A percentile compares a stretch with the other conserved stretches of the same genome.
These are phyloP conservation scores for Lepetodrilus schrolli DNA, from an alignment of 2,888 invertebrate genomes.

Conservation along the genomic window DNA sequence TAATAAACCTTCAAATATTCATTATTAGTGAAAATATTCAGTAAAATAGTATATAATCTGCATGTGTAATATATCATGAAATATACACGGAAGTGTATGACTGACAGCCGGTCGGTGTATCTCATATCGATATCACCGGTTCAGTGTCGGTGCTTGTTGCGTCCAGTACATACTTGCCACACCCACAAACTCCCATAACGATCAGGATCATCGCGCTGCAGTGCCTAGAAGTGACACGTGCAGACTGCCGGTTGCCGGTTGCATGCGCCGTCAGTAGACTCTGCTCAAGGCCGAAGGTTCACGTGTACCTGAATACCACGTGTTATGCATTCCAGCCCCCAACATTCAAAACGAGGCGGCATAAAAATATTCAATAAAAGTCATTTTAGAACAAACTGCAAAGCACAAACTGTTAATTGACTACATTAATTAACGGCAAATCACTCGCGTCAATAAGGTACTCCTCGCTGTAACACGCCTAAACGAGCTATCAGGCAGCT, in stretches of 20 bases:
- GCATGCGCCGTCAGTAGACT: not conserved
- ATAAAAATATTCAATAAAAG: no score
- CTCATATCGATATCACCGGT: not conserved
- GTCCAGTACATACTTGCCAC: conserved; percentile 59
- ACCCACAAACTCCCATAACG: conserved; percentile 64
- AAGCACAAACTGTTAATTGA: no score
- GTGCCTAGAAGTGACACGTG: not conserved
- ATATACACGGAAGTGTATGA: no score
- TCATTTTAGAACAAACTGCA: no score
- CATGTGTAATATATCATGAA: no score
- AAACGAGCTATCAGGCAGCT: not conserved
- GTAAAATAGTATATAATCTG: no score
- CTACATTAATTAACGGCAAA: not conserved
- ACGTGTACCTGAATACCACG: not conserved
- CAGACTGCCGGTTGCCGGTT: not conserved
- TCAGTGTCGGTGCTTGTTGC: not conserved
- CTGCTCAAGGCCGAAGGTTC: not conserved
- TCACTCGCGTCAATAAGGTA: no score
- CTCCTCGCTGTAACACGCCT: no score
- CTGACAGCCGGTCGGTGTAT: no score
- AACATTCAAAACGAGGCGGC: not conserved
- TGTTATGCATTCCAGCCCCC: conserved; percentile 6
- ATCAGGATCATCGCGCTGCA: conserved; percentile 42
- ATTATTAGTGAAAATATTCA: no score
- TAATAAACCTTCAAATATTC: no score